Conservation (phyloP, 2,888 invertebrate genomes). For the Trachelus stipa region DNA sequence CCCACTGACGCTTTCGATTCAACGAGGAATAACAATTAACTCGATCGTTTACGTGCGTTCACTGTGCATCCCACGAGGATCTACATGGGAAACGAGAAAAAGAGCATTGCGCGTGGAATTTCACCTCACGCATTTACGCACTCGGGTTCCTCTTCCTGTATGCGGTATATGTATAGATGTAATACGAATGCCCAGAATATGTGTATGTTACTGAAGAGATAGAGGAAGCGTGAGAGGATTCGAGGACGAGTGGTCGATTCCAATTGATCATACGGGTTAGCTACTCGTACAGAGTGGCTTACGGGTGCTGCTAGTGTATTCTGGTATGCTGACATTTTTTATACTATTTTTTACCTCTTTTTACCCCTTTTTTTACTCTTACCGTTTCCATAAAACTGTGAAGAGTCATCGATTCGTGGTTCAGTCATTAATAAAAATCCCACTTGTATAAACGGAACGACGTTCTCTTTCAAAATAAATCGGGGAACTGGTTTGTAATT, state of each 20-base stretch:
- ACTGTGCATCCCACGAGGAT: not conserved
- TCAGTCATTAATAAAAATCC: conserved; percentile 42
- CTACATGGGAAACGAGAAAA: not conserved
- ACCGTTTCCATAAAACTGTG: conserved; percentile 30
- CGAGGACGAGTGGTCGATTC: conserved; percentile 47
- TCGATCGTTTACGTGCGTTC: conserved; percentile 44
- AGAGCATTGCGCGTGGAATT: not conserved
- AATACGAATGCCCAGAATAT: not conserved
- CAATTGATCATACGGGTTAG: conserved; percentile 52
- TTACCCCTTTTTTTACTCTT: not conserved
- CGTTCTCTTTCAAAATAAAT: not conserved
- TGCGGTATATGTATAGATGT: conserved; percentile 6
- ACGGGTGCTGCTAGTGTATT: conserved; percentile 4
- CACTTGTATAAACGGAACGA: conserved; percentile 32
- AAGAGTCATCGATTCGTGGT: conserved; percentile 41
- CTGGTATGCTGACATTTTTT: not conserved
- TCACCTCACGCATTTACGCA: not conserved
- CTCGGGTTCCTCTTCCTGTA: conserved; percentile 7
- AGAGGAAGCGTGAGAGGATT: not conserved
- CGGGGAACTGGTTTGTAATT: not conserved
- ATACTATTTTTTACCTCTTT: not conserved
- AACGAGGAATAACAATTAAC: conserved; percentile 54
- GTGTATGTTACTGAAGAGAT: not conserved
- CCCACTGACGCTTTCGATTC: conserved; percentile 17
- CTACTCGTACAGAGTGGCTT: conserved; percentile 7